phyloP scores from a whole-genome alignment of 2,888 invertebrate species.

The Amorpha juglandis region DNA sequence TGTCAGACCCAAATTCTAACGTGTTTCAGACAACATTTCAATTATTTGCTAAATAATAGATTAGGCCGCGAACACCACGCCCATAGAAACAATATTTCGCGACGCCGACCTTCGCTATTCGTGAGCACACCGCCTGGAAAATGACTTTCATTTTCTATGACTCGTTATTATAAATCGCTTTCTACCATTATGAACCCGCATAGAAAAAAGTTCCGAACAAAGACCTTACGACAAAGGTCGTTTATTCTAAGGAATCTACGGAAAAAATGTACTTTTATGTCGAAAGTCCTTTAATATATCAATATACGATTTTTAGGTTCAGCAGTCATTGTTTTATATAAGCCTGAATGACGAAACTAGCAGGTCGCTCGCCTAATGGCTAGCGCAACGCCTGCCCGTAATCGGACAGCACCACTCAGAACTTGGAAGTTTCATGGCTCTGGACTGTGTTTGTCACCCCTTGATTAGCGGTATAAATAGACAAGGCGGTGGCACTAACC shows the following conservation, averaged over 20 bases:
- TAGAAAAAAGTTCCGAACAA: slow-evolving; percentile 9
- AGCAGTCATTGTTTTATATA: not conserved
- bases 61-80: slow-evolving; percentile 13
- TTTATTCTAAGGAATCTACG: not conserved
- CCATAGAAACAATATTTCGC: slow-evolving; percentile 20
- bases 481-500: no score
- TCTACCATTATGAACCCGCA: slow-evolving; percentile 9
- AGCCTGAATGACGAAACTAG: not conserved
- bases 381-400: no score
- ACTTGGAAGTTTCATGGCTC: no score
- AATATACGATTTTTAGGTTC: slow-evolving; percentile 18
- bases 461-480: no score
- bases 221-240: slow-evolving; percentile 6
- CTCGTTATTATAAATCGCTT: slow-evolving; percentile 16
- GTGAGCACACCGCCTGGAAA: slow-evolving; percentile 22
- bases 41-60: not conserved
- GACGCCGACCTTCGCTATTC: slow-evolving; percentile 27
- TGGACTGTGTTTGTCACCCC: no score
- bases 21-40: not conserved
- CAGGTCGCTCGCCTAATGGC: no score
- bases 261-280: not conserved
- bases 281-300: not conserved
- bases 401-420: no score
- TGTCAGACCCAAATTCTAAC: no score
- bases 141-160: slow-evolving; percentile 24